phyloP scores from a whole-genome alignment of 2,113 vertebrate genomes.

The Capreolus pygargus region DNA sequence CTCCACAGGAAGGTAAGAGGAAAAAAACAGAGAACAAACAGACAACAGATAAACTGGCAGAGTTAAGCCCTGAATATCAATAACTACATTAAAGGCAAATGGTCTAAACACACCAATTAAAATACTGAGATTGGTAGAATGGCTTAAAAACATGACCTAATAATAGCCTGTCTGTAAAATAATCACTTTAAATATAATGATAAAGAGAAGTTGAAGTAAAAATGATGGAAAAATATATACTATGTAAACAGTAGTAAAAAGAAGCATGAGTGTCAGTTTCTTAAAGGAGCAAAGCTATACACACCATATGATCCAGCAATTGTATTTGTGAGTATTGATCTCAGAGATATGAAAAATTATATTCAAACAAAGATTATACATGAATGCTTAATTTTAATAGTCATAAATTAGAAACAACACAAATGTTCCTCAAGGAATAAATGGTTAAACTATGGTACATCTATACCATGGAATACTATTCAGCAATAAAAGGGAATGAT shows the following conservation, averaged over 20 bases:
- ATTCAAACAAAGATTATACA: neutral
- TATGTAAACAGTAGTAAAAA: neutral
- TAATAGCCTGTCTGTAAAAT: neutral
- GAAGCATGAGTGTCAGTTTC: neutral
- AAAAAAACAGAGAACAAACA: neutral
- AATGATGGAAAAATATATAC: neutral
- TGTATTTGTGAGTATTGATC: neutral
- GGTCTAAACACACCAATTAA: neutral
- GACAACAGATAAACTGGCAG: neutral
- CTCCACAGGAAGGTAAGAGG: neutral
- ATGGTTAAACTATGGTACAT: slow-evolving; percentile 1
- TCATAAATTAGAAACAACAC: neutral
- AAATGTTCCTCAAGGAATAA: neutral
- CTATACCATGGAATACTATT: neutral
- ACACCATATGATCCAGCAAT: neutral
- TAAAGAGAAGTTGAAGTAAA: neutral
- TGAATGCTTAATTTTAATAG: neutral
- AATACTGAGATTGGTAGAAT: neutral
- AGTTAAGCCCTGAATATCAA: neutral
- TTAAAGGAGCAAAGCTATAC: neutral
- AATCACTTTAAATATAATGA: slow-evolving; percentile 11
- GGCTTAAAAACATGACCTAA: neutral
- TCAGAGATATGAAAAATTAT: neutral
- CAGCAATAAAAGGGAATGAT: neutral
- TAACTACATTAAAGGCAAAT: slow-evolving; percentile 23